Conservation (phyloP, 23 tunicate genomes). For the Botrylloides violaceus region DNA sequence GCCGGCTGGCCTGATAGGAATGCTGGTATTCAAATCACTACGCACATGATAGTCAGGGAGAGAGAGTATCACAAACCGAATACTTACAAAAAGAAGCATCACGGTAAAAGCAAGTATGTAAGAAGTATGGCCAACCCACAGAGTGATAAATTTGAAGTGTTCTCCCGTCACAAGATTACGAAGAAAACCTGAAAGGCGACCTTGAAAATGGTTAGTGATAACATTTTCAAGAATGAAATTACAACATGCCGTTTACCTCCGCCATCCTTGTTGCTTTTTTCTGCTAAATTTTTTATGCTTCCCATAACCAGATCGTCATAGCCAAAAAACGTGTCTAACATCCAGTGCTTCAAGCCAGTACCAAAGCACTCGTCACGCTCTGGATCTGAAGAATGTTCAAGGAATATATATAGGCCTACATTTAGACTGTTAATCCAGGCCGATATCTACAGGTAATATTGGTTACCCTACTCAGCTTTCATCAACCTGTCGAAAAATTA, state of each 20-base stretch:
- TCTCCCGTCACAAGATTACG: slow-evolving; percentile 86
- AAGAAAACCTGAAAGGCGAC: slow-evolving; percentile 42
- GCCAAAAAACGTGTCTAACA: slow-evolving; percentile 73
- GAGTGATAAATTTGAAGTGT: slow-evolving; percentile 70
- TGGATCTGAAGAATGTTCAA: slow-evolving; percentile 30
- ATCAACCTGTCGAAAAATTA: no score
- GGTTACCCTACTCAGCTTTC: no score
- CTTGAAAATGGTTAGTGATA: not conserved
- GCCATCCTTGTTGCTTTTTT: slow-evolving; percentile 40
- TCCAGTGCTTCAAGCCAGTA: slow-evolving; percentile 46
- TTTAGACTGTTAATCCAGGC: not conserved
- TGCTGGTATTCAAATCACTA: no score
- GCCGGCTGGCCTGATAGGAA: no score
- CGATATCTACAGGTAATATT: not conserved
- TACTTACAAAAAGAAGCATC: slow-evolving; percentile 60
- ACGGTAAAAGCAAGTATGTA: slow-evolving; percentile 51
- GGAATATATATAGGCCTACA: not conserved
- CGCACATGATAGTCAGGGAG: slow-evolving; percentile 54
- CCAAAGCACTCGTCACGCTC: slow-evolving; percentile 64
- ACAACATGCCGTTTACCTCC: slow-evolving; percentile 7
- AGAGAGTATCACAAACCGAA: not conserved
- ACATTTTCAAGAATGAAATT: not conserved
- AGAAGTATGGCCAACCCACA: slow-evolving; percentile 70
- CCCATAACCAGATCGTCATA: slow-evolving; percentile 90
- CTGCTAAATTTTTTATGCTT: slow-evolving; percentile 77